Evolutionary conservation across 2,888 invertebrate species (phyloP).

Genomic region (Andricus quercusramuli): DNA sequence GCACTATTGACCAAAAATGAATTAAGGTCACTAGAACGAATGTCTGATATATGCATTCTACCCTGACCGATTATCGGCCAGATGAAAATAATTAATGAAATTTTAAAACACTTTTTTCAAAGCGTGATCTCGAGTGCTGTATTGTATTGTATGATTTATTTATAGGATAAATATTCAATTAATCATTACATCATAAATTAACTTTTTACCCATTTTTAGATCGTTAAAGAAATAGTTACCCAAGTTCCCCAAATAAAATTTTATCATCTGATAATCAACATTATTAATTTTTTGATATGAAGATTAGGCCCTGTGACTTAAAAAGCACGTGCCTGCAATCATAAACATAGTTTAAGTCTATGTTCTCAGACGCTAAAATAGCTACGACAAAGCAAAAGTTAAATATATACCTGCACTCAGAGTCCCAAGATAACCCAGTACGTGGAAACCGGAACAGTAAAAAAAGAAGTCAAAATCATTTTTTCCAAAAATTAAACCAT

Average conservation of each 20-base stretch:
- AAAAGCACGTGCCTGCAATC: not conserved
- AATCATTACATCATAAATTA: no score
- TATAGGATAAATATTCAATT: no score
- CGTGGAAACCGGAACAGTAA: not conserved
- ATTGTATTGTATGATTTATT: no score
- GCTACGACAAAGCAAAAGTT: constrained; percentile 62
- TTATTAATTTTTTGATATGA: not conserved
- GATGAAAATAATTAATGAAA: not conserved
- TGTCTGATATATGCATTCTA: not conserved
- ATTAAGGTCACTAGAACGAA: not conserved
- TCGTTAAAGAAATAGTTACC: no score
- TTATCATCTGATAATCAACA: not conserved
- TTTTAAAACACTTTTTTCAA: not conserved
- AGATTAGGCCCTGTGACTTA: not conserved
- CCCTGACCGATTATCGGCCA: not conserved
- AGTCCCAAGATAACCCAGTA: not conserved
- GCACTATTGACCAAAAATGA: not conserved
- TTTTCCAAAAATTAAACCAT: not conserved
- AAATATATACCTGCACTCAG: constrained; percentile 56
- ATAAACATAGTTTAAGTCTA: not conserved
- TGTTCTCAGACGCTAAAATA: constrained; percentile 57
- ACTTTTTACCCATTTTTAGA: no score
- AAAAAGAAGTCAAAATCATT: not conserved
- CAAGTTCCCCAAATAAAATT: no score
- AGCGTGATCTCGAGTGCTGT: no score